These are phyloP conservation scores for Drosophila stalkeri DNA, from an alignment of 2,888 invertebrate genomes.

Conservation along the genomic window DNA sequence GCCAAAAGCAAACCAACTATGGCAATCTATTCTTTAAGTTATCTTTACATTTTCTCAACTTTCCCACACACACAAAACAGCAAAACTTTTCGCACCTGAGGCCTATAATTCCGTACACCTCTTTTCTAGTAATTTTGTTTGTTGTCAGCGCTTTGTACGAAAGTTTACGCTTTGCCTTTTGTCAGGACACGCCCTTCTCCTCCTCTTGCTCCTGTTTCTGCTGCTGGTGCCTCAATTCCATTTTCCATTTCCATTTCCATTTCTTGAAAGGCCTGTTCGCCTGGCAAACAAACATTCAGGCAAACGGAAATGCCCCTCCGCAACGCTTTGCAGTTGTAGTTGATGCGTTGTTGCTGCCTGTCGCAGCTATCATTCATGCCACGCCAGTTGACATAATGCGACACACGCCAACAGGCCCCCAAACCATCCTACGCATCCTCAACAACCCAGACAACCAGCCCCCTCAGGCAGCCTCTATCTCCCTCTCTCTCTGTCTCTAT, in stretches of 20 bases:
- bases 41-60: neutral
- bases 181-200: constrained; percentile 32
- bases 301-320: constrained; percentile 38
- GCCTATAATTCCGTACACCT: constrained; percentile 18
- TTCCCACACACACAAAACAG: neutral
- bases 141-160: constrained; percentile 33
- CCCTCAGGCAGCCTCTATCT: neutral
- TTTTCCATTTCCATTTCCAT: constrained; percentile 11
- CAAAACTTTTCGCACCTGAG: constrained; percentile 25
- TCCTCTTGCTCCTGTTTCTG: neutral
- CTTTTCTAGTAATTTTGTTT: constrained; percentile 29
- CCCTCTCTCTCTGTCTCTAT: too few relatives aligned
- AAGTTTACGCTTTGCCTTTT: constrained; percentile 23
- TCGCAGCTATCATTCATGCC: constrained; percentile 73
- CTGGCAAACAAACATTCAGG: constrained; percentile 41
- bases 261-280: constrained; percentile 16
- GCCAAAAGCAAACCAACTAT: neutral
- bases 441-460: neutral
- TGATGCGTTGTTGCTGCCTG: constrained; percentile 46
- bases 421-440: neutral
- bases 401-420: constrained; percentile 44
- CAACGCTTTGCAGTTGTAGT: constrained; percentile 33
- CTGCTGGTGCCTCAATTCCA: neutral
- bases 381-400: constrained; percentile 76
- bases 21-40: neutral